Evolutionary conservation across 1,140 invertebrate genomes (phyloP).

Genomic region (Andrena cerasifolii): DNA sequence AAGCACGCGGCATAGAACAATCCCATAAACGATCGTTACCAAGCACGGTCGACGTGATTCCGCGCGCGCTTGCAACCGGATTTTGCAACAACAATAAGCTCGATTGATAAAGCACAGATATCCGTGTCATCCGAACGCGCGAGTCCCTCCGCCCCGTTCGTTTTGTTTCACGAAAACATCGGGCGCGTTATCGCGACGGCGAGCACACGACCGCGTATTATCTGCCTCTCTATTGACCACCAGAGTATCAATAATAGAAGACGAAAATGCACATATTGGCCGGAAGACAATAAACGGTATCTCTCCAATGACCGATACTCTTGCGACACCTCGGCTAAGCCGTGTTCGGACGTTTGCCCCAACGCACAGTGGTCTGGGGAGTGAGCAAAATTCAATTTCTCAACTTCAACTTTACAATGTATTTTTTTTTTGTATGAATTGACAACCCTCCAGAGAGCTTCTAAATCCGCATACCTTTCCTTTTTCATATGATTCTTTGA

Average conservation of each 20-base stretch:
- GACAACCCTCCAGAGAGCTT: no score
- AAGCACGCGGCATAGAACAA: slow-evolving; percentile 32
- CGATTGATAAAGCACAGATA: slow-evolving; percentile 54
- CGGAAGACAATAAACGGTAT: slow-evolving; percentile 42
- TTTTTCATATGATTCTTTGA: no score
- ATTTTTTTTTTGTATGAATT: no score
- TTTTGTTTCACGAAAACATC: slow-evolving; percentile 44
- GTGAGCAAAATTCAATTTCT: no score
- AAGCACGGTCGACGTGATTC: slow-evolving; percentile 33
- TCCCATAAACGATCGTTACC: slow-evolving; percentile 20
- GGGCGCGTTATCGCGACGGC: not conserved
- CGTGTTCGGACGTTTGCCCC: no score
- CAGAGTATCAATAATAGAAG: slow-evolving; percentile 27
- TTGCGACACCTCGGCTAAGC: not conserved
- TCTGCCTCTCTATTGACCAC: slow-evolving; percentile 51
- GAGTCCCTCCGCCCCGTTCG: not conserved
- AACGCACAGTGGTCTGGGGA: no score
- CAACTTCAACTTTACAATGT: no score
- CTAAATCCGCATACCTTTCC: no score
- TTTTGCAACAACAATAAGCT: slow-evolving; percentile 58
- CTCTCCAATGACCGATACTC: not conserved
- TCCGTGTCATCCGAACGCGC: slow-evolving; percentile 38
- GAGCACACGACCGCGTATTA: slow-evolving; percentile 26
- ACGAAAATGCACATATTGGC: slow-evolving; percentile 35
- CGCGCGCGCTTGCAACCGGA: slow-evolving; percentile 14